phyloP scores from a whole-genome alignment of 2,888 invertebrate genomes.

The Trichopria drosophilae region DNA sequence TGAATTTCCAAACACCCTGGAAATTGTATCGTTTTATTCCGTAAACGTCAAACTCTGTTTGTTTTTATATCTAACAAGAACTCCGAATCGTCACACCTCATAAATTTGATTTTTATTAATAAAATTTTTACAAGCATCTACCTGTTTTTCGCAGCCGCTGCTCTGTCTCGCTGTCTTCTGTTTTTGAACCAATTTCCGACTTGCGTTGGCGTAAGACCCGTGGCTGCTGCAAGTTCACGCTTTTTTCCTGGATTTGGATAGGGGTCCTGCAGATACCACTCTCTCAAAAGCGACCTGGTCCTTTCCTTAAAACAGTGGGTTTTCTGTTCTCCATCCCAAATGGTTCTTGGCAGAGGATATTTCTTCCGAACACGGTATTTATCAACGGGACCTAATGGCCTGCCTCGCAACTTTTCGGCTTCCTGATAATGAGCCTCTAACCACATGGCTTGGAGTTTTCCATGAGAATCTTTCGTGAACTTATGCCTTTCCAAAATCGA shows the following conservation, averaged over 20 bases:
- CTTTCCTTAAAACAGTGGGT: conserved; percentile 96
- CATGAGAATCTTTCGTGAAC: conserved; percentile 86
- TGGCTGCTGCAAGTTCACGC: conserved; percentile 85
- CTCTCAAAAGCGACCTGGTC: conserved; percentile 89
- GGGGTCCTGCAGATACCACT: conserved; percentile 98
- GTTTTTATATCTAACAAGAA: too few relatives aligned
- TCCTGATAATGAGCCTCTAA: conserved; percentile 92
- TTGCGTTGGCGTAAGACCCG: conserved; percentile 89
- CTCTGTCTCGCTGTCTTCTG: conserved; percentile 82
- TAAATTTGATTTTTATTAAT: too few relatives aligned
- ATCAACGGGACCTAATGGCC: conserved; percentile 91
- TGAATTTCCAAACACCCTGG: too few relatives aligned
- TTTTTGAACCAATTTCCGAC: conserved; percentile 95
- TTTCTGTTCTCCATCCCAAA: conserved; percentile 96
- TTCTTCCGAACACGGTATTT: conserved; percentile 92
- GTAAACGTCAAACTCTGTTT: too few relatives aligned
- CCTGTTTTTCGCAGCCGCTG: conserved; percentile 96
- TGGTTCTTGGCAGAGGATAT: conserved; percentile 87
- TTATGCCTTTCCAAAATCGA: conserved; percentile 86
- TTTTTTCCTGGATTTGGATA: conserved; percentile 95
- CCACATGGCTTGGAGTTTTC: conserved; percentile 90
- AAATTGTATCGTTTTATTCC: too few relatives aligned
- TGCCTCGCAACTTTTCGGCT: conserved; percentile 84
- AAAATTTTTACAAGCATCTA: too few relatives aligned
- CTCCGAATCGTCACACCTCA: too few relatives aligned